A percentile compares a stretch with the other conserved stretches of the same genome.
phyloP scores from a whole-genome alignment of 2,113 vertebrate species.

The Sinocyclocheilus maitianheensis region DNA sequence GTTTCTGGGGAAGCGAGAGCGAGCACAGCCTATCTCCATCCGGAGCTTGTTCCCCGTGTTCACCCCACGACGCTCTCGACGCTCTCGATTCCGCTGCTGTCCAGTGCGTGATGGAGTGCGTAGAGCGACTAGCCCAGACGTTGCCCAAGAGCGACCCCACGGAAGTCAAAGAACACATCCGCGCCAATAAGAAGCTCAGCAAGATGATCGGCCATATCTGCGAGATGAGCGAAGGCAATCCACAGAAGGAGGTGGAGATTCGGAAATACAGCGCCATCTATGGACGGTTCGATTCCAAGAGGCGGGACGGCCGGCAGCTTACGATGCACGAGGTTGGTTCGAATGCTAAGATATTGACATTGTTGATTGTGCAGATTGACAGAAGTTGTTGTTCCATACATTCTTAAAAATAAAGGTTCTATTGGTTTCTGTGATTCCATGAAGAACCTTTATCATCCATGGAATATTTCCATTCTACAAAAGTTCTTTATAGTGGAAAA shows the following conservation, averaged over 20 bases:
- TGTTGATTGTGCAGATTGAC: not conserved
- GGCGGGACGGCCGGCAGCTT: slow-evolving; percentile 93
- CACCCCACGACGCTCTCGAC: slow-evolving; percentile 87
- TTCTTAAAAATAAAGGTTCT: too few relatives aligned
- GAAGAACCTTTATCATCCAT: not conserved
- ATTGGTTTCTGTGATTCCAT: not conserved
- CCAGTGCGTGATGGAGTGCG: slow-evolving; percentile 90
- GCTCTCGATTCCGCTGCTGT: slow-evolving; percentile 85
- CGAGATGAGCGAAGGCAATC: slow-evolving; percentile 89
- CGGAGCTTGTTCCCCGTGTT: slow-evolving; percentile 88
- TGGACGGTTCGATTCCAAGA: slow-evolving; percentile 94
- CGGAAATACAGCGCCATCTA: slow-evolving; percentile 98
- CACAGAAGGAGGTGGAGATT: slow-evolving; percentile 89
- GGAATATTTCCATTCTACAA: too few relatives aligned
- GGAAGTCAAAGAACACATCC: slow-evolving; percentile 87
- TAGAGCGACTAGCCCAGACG: slow-evolving; percentile 86
- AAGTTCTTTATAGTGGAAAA: too few relatives aligned
- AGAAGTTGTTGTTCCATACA: not conserved
- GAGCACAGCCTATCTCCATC: slow-evolving; percentile 85
- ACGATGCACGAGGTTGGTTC: slow-evolving; percentile 89
- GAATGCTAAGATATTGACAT: not conserved
- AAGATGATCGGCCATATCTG: slow-evolving; percentile 98
- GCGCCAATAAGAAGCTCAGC: slow-evolving; percentile 89
- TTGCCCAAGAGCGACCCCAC: slow-evolving; percentile 80
- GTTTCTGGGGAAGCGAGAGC: slow-evolving; percentile 88